Conservation (phyloP, 2,888 invertebrate species). For the Ichneumoninae sp. region DNA sequence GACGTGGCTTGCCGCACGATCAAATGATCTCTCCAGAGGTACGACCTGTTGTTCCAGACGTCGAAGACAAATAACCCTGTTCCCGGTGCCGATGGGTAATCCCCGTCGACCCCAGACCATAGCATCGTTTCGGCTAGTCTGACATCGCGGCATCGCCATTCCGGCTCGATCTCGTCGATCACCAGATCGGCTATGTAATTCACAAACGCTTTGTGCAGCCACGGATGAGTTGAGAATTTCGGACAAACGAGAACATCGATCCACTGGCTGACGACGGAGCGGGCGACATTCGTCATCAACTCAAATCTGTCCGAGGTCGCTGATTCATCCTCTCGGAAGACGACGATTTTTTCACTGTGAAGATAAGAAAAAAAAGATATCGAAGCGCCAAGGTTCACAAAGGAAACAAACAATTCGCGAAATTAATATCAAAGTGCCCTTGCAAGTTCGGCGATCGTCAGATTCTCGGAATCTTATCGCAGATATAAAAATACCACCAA, state of each 20-base stretch:
- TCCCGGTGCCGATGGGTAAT: constrained; percentile 18
- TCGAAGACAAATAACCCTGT: constrained; percentile 33
- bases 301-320: constrained; percentile 37
- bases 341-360: background rate
- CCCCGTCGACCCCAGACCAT: constrained; percentile 38
- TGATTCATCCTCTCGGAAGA: constrained; percentile 19
- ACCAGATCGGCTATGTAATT: constrained; percentile 32
- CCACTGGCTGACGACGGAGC: constrained; percentile 24
- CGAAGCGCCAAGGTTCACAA: background rate
- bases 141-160: constrained; percentile 23
- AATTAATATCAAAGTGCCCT: background rate
- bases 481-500: background rate
- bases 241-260: constrained; percentile 36
- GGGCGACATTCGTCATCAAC: constrained; percentile 18
- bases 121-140: constrained; percentile 19
- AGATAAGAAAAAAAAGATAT: constrained; percentile 7
- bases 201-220: constrained; percentile 40
- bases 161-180: constrained; percentile 34
- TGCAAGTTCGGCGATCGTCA: background rate
- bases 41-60: constrained; percentile 36
- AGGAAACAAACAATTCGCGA: background rate
- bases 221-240: constrained; percentile 11
- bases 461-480: background rate
- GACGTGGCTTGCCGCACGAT: constrained; percentile 8
- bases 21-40: constrained; percentile 28